phyloP scores from a whole-genome alignment of 2,888 invertebrate genomes.

The Polyommatus icarus region DNA sequence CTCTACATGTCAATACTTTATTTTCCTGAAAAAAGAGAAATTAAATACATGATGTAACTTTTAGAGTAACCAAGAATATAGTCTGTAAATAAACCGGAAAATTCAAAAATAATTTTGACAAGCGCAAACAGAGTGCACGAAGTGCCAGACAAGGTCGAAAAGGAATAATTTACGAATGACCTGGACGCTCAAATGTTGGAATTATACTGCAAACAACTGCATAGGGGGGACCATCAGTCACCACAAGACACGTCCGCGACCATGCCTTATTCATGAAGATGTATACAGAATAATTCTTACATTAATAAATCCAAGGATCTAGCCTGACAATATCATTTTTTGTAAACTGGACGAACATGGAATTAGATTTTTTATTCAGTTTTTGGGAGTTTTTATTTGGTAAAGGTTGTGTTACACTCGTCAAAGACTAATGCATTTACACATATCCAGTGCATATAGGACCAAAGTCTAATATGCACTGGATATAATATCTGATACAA shows the following conservation, averaged over 20 bases:
- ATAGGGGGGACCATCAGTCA: constrained; percentile 58
- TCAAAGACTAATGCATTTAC: background rate
- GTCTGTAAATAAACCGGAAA: background rate
- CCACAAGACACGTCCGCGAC: constrained; percentile 48
- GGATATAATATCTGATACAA: no score
- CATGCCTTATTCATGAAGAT: constrained; percentile 56
- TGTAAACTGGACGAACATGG: background rate
- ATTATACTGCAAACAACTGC: constrained; percentile 74
- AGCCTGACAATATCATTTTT: constrained; percentile 29
- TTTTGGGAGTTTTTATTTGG: background rate
- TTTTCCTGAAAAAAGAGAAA: no score
- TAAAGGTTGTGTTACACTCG: background rate
- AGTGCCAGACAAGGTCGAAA: constrained; percentile 51
- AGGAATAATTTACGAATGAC: constrained; percentile 55
- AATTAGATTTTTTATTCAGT: background rate
- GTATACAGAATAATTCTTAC: constrained; percentile 59
- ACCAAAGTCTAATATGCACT: no score
- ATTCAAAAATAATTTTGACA: background rate
- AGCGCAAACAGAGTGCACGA: background rate
- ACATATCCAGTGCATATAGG: no score
- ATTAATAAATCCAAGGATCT: constrained; percentile 61
- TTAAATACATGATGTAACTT: background rate
- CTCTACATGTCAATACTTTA: no score
- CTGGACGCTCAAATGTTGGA: constrained; percentile 62
- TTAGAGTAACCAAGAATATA: background rate